Percentiles rank a stretch among this genome's conserved stretches.
Evolutionary conservation across 2,888 invertebrate genomes (phyloP).

Genomic region (Maniola hyperantus): DNA sequence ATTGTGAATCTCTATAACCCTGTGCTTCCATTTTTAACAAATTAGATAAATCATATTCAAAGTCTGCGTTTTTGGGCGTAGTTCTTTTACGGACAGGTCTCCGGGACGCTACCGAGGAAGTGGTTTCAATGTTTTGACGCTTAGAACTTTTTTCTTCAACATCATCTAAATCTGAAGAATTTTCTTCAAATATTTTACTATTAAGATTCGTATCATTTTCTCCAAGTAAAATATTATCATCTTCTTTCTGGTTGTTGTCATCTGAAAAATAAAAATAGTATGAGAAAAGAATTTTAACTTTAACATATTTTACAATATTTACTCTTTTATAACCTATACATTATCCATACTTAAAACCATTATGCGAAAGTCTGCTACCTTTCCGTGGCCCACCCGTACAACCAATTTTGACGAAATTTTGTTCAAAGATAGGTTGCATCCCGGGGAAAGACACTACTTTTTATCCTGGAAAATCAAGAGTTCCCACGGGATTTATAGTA

Average conservation of each 20-base stretch:
- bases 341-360: too few species aligned
- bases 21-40: slow-evolving; percentile 79
- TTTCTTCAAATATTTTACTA: slow-evolving; percentile 69
- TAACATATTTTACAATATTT: too few species aligned
- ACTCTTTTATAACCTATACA: too few species aligned
- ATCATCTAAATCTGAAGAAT: slow-evolving; percentile 76
- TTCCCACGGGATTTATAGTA: too few species aligned
- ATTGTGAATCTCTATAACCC: slow-evolving; percentile 70
- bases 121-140: slow-evolving; percentile 45
- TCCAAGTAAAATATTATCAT: slow-evolving; percentile 39
- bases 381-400: too few species aligned
- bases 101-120: slow-evolving; percentile 59
- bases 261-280: slow-evolving; percentile 51
- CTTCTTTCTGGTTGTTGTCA: slow-evolving; percentile 52
- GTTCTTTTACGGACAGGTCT: slow-evolving; percentile 86
- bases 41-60: slow-evolving; percentile 87
- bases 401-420: too few species aligned
- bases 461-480: too few species aligned
- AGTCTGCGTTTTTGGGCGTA: slow-evolving; percentile 86
- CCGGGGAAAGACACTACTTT: too few species aligned
- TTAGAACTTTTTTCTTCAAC: slow-evolving; percentile 60
- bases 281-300: too few species aligned
- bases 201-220: slow-evolving; percentile 56
- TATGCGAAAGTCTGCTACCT: too few species aligned
- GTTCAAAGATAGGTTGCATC: too few species aligned